Evolutionary conservation across 2,113 vertebrate genomes (phyloP).

Genomic region (Psittacula cyanocephala): DNA sequence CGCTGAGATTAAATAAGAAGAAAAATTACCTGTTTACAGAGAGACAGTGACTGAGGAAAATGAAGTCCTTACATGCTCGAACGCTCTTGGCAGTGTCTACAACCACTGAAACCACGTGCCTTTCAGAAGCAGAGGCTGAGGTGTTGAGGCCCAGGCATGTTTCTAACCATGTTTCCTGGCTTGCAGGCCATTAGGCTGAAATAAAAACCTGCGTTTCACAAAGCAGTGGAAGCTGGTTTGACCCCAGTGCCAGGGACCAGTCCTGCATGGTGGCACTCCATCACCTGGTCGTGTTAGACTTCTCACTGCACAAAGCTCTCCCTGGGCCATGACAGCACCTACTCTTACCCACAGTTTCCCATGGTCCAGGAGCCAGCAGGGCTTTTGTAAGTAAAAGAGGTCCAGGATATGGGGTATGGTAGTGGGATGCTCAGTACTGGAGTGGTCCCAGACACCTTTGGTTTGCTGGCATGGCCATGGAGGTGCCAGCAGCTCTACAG

Average conservation of each 20-base stretch:
- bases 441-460: accelerated
- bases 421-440: neutral
- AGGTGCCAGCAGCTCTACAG: constrained; percentile 68
- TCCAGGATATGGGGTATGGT: neutral
- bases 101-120: neutral
- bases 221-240: neutral
- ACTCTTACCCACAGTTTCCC: neutral
- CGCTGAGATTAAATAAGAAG: neutral
- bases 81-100: accelerated
- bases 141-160: accelerated
- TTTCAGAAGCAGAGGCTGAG: neutral
- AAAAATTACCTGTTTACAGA: neutral
- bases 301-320: neutral
- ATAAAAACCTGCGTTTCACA: neutral
- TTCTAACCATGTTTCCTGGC: neutral
- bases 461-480: neutral
- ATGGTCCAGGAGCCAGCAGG: neutral
- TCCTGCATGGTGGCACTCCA: accelerated
- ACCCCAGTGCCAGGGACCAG: neutral
- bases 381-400: neutral
- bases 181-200: neutral
- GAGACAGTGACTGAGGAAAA: neutral
- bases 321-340: neutral
- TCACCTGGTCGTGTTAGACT: neutral
- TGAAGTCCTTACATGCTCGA: accelerated